Base-by-base conservation (phyloP, 2,113 vertebrate genomes). In the Ciconia maguari region DNA sequence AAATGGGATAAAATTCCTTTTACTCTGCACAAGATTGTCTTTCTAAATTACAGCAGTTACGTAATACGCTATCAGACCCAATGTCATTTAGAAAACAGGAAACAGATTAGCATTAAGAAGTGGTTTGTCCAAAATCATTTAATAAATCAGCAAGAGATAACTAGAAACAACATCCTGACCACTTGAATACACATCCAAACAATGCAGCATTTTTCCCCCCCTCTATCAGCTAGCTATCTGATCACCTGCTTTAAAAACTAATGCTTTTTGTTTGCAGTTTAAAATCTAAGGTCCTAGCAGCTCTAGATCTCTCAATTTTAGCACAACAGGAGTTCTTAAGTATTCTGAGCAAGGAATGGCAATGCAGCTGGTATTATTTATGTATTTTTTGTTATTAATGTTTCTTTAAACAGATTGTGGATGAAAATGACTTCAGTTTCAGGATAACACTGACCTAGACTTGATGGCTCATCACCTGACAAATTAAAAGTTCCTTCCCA, bases 71-170 rank as follows among this genome's bases (percentile, higher is more conserved):
- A 4, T 52, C 58, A 89, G 66, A 72, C 44, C 25, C 75, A 34
- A 4, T 72, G 87, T 57, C 71, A 80, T 32, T 77, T 62, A 49
- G 44, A 89, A 86, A 96, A 72, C 34, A 86, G 86, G 79, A 92
- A 93, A 69, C 30, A 44, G 58, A 57, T 92, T 80, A 21, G 46
- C 58, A 80, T 72, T 66, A 86, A 82, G 49, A 81, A 66, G 58
- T 80, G 44, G 30, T 49, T 93, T 94, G 85, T 92, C 91, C 79
- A 86, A 76, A 95, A 21, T 86, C 26, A 86, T 77, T 88, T 83
- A 65, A 57, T 90, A 83, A 74, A 89, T 86, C 64, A 60, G n/a
- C 46, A 62, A 80, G 60, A 92, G 89, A 77, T 58, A 95, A 89
- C 34, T 20, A 83, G 91, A 92, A 87, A 87, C 29, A 94, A 89